These are phyloP conservation scores for Lordiphosa fenestrarum DNA, from an alignment of 2,888 invertebrate species.

Conservation along the genomic window DNA sequence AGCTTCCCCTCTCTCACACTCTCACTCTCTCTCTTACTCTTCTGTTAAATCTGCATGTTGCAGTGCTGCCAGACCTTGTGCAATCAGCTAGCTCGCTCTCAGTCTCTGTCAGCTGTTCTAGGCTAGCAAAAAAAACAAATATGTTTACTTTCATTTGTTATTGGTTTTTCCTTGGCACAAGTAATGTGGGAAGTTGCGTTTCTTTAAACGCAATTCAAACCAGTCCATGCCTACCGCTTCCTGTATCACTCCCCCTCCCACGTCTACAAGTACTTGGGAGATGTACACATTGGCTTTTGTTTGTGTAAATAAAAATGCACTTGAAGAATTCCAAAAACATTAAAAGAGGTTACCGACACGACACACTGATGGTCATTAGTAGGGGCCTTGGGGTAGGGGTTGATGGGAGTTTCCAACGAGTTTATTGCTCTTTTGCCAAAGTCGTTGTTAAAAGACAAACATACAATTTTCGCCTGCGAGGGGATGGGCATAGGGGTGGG, in stretches of 20 bases:
- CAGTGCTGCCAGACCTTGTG: conserved; percentile 57
- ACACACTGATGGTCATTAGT: conserved; percentile 53
- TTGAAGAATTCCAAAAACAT: conserved; percentile 42
- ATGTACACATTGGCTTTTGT: too few relatives aligned
- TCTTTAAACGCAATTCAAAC: conserved; percentile 29
- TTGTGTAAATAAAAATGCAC: too few relatives aligned
- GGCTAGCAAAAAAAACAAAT: conserved; percentile 20
- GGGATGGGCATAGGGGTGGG: neutral
- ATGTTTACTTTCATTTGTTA: conserved; percentile 34
- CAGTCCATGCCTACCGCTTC: conserved; percentile 7
- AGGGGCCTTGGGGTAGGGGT: conserved; percentile 21
- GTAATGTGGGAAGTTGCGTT: conserved; percentile 18
- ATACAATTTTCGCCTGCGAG: conserved; percentile 16
- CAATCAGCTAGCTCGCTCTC: neutral
- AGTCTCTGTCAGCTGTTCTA: conserved; percentile 25
- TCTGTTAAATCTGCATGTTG: conserved; percentile 48
- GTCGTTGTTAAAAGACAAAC: conserved; percentile 60
- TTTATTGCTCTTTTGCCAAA: conserved; percentile 66
- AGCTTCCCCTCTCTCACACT: too few relatives aligned
- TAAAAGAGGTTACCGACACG: conserved; percentile 31
- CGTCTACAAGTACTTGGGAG: too few relatives aligned
- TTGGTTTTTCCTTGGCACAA: conserved; percentile 17
- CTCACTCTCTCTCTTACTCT: neutral
- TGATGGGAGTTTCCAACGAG: conserved; percentile 45
- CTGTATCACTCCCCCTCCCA: neutral